Evolutionary conservation across 2,888 invertebrate species (phyloP).

Genomic region (Cryptus viduatorius): DNA sequence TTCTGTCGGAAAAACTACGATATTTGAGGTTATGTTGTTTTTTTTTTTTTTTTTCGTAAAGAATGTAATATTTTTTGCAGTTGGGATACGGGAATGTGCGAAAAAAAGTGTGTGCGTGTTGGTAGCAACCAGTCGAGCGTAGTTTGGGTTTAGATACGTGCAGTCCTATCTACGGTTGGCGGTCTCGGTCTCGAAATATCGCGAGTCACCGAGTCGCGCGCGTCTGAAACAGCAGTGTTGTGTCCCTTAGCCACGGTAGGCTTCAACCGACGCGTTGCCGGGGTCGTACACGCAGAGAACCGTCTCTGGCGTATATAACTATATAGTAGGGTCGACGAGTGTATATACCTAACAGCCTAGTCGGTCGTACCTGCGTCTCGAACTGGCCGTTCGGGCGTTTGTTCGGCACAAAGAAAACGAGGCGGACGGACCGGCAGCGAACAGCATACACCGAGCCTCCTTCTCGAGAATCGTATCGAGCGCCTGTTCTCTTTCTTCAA

Average conservation of each 20-base stretch:
- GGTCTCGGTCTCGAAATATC: slow-evolving; percentile 66
- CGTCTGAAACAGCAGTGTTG: background rate
- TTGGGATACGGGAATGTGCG: too few species aligned
- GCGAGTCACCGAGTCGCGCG: slow-evolving; percentile 47
- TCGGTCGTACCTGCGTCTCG: slow-evolving; percentile 63
- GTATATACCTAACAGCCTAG: slow-evolving; percentile 41
- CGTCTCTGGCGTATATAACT: background rate
- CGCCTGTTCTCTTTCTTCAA: slow-evolving; percentile 14
- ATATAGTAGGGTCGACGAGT: background rate
- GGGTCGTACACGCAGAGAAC: slow-evolving; percentile 1
- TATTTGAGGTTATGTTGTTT: too few species aligned
- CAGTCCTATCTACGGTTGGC: slow-evolving; percentile 44
- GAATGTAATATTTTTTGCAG: too few species aligned
- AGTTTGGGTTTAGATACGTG: background rate
- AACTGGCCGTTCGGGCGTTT: slow-evolving; percentile 55
- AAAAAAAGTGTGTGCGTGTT: too few species aligned
- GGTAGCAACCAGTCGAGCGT: background rate
- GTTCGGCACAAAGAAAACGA: slow-evolving; percentile 64
- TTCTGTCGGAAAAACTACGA: too few species aligned
- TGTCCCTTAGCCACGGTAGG: slow-evolving; percentile 23
- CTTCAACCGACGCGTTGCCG: slow-evolving; percentile 41
- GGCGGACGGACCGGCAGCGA: slow-evolving; percentile 50
- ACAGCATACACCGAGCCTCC: slow-evolving; percentile 33
- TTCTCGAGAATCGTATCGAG: slow-evolving; percentile 48
- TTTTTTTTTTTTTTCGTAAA: too few species aligned